Conservation (phyloP, 2,797 vertebrate genomes). For the Lacerta viridis region DNA sequence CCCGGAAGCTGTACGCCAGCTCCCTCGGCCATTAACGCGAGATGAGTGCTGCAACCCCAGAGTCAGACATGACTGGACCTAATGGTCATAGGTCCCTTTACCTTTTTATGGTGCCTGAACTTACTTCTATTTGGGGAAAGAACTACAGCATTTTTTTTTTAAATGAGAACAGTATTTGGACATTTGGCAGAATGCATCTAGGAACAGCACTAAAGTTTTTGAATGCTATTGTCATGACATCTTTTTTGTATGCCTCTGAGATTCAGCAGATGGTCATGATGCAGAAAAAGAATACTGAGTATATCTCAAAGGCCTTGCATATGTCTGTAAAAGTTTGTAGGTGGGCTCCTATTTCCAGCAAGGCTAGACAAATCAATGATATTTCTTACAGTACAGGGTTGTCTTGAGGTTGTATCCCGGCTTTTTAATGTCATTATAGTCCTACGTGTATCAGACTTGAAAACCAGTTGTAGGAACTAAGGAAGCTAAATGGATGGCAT, state of each 20-base stretch:
- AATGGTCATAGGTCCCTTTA: too few species aligned
- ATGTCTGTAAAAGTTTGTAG: neutral
- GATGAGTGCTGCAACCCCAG: too few species aligned
- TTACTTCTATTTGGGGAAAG: neutral
- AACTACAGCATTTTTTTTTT: neutral
- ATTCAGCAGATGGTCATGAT: neutral
- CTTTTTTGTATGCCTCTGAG: conserved; percentile 11
- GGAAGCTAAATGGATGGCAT: neutral
- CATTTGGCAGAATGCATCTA: neutral
- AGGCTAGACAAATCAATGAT: neutral
- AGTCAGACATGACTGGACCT: too few species aligned
- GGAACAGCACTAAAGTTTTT: neutral
- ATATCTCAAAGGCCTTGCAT: neutral
- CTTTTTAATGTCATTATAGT: neutral
- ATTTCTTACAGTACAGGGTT: neutral
- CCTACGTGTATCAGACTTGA: too few species aligned
- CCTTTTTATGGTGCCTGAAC: neutral
- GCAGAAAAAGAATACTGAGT: neutral
- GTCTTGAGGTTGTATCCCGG: neutral
- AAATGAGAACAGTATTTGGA: neutral
- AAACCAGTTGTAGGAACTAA: neutral
- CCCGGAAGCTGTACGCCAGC: too few species aligned
- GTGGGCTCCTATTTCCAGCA: neutral
- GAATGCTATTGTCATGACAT: neutral
- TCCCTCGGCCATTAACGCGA: too few species aligned